Base-by-base conservation (phyloP, 2,888 invertebrate genomes). In the Cinara cedri region DNA sequence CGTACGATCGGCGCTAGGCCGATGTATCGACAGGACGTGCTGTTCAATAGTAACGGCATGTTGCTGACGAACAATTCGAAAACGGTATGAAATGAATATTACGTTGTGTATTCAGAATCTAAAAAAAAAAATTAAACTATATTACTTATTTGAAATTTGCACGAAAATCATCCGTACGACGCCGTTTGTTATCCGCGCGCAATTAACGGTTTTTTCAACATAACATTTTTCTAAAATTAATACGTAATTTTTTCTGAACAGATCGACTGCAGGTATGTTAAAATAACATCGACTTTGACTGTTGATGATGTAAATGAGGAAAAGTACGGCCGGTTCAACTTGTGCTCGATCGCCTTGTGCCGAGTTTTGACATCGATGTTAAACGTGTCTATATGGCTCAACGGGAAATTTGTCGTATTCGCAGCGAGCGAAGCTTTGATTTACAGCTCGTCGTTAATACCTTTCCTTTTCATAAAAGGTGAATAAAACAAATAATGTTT, bases 11-110 rank as follows among this genome's bases (percentile, higher is more conserved):
- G 72, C 1, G 51, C 46, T 14, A 44, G 72, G 14, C 72, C 72
- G n/a, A 62, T 74, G 62, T 74, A 74, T 14, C 44, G 72, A 49
- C 51, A 74, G 42, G 72, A 74, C 2, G n/a, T 19, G 24, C 62
- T 62, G 72, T n/a, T n/a, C n/a, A n/a, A n/a, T n/a, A n/a, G n/a
- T 8, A 46, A 74, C 49, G 14, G 62, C 9, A 16, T n/a, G 0
- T 54, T 51, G 14, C 10, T 70, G 19, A 4, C 14, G 54, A 8
- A 1, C 6, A 14, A 54, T 16, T 10, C 19, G 3, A 55, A 55
- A n/a, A 26, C 49, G 19, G 19, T 63, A n/a, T n/a, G n/a, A n/a
- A n/a, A n/a, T n/a, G n/a, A n/a, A n/a, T n/a, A n/a, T n/a, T n/a
- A n/a, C n/a, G n/a, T n/a, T n/a, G n/a, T n/a, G n/a, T n/a, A n/a